Base-by-base conservation (phyloP, 1,140 invertebrate species). In the Euglossa dilemma region DNA sequence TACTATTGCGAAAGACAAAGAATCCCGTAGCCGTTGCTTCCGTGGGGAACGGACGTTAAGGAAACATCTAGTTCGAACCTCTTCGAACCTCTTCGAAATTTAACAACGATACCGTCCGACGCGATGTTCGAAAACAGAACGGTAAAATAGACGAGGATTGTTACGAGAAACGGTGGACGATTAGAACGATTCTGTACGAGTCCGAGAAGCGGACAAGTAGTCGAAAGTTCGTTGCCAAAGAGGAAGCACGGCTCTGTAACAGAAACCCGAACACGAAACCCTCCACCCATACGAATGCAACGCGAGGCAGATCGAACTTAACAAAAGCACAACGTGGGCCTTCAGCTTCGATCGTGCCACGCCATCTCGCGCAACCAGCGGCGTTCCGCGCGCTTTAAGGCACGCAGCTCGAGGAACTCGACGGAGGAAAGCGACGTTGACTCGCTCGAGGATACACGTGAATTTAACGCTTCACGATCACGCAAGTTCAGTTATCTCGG, bases 311-410 rank as follows among this genome's bases (percentile, higher is more conserved):
- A 89, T 88, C 77, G 85, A 90, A 91, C 74, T 77, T 74, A 84
- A 83, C 18, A 91, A 93, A 74, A 89, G 93, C 93, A 94, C 93
- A 93, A 75, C 86, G 90, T 92, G 93, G 90, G 93, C 93, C 92
- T 94, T 94, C 93, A 94, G 89, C 87, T 94, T 92, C 77, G 74
- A 28, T 54, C 80, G 78, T 83, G 81, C 66, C 85, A 78, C 73
- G 52, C 67, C 59, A 36, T 45, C 52, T 12, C 16, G 12, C 20
- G 20, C 16, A 0, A 16, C 18, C 11, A n/a, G 28, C 28, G 45
- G 12, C 20, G 9, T 3, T 6, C 23, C 23, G 8, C 18, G 45
- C 9, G 25, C 43, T 54, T 61, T 43, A 4, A 67, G n/a, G n/a
- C 81, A 71, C 74, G 28, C 54, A 83, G 20, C 36, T 36, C 66